phyloP scores from a whole-genome alignment of 2,113 vertebrate genomes.

The Delphinapterus leucas region DNA sequence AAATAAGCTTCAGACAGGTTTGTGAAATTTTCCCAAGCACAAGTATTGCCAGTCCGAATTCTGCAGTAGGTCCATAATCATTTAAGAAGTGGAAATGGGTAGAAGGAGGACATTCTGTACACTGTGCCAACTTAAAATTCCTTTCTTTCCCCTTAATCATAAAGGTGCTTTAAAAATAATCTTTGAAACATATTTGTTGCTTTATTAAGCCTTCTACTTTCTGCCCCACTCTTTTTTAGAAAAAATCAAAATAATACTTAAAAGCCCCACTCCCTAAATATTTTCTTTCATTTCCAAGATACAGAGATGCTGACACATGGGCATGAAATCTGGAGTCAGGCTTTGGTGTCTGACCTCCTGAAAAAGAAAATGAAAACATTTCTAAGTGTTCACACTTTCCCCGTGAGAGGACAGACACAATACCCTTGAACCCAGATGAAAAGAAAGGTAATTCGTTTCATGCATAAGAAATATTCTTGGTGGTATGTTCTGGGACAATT shows the following conservation, averaged over 20 bases:
- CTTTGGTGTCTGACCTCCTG: conserved; percentile 14
- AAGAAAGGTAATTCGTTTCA: conserved; percentile 33
- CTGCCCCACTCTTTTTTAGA: conserved; percentile 2
- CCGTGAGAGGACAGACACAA: background rate
- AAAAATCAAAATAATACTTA: conserved; percentile 44
- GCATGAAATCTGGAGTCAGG: background rate
- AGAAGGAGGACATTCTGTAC: background rate
- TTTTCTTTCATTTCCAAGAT: conserved; percentile 72
- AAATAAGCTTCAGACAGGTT: background rate
- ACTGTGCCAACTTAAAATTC: background rate
- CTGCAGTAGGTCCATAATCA: background rate
- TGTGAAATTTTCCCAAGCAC: background rate
- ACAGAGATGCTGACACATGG: conserved; percentile 26
- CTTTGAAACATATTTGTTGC: background rate
- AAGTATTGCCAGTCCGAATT: background rate
- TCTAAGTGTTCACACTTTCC: conserved; percentile 24
- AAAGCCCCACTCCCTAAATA: conserved; percentile 13
- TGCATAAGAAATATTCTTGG: background rate
- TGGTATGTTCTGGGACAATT: background rate
- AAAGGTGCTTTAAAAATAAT: conserved; percentile 6
- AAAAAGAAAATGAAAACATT: conserved; percentile 5
- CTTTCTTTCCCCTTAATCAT: background rate
- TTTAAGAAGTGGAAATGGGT: background rate
- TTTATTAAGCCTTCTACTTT: conserved; percentile 17
- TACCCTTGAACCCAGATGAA: background rate